phyloP scores from a whole-genome alignment of 2,113 vertebrate genomes.

The rat (Rattus norvegicus) region GRCr8 NC_086039.1:126673001-126673500 shows the following conservation, averaged over 20 bases:
- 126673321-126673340: background rate
- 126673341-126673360: background rate
- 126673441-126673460: conserved; percentile 13
- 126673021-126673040: conserved; percentile 41
- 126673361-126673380: background rate
- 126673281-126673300: conserved; percentile 22
- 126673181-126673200: conserved; percentile 36
- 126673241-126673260: background rate
- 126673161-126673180: conserved; percentile 30
- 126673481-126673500: background rate
- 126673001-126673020: conserved; percentile 39
- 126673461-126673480: background rate
- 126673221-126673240: conserved; percentile 19
- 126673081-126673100: conserved; percentile 42
- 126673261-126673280: background rate
- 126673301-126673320: background rate
- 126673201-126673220: conserved; percentile 38
- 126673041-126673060: conserved; percentile 60
- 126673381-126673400: background rate
- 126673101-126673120: background rate
- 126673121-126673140: background rate
- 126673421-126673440: conserved; percentile 29
- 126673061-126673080: conserved; percentile 57
- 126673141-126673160: conserved; percentile 27
- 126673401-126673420: conserved; percentile 25